Percentiles rank a stretch among this genome's conserved stretches.
Evolutionary conservation across 2,797 vertebrate genomes (phyloP).

Genomic region (Chelonia mydas): DNA sequence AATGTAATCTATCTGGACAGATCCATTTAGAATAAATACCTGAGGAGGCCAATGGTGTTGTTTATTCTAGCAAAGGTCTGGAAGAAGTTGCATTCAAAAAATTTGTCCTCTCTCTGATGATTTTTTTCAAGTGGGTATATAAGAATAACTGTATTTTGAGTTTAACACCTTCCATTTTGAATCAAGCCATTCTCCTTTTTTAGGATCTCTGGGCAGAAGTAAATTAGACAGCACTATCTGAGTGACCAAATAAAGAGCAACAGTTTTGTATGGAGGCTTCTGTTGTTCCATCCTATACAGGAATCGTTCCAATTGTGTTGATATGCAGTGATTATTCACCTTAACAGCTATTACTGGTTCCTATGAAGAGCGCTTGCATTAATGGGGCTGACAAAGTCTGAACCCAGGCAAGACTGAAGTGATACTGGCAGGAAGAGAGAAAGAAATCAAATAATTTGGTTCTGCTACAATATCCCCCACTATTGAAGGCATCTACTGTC

Average conservation of each 20-base stretch:
- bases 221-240: not conserved
- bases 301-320: accelerated
- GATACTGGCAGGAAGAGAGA: not conserved
- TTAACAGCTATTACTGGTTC: not conserved
- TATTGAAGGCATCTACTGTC: not conserved
- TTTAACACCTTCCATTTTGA: not conserved
- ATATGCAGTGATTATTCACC: not conserved
- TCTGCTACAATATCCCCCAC: not conserved
- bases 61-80: not conserved
- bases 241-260: not conserved
- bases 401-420: not conserved
- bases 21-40: accelerated
- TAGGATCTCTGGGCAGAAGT: not conserved
- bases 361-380: not conserved
- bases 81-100: accelerated
- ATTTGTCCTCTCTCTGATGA: accelerated
- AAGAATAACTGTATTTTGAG: accelerated
- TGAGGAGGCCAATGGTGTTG: not conserved
- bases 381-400: not conserved
- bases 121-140: not conserved
- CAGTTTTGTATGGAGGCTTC: not conserved
- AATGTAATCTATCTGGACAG: accelerated
- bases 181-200: not conserved
- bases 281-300: not conserved
- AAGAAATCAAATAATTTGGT: not conserved